phyloP scores from a whole-genome alignment of 2,113 vertebrate genomes.

The Talpa occidentalis region DNA sequence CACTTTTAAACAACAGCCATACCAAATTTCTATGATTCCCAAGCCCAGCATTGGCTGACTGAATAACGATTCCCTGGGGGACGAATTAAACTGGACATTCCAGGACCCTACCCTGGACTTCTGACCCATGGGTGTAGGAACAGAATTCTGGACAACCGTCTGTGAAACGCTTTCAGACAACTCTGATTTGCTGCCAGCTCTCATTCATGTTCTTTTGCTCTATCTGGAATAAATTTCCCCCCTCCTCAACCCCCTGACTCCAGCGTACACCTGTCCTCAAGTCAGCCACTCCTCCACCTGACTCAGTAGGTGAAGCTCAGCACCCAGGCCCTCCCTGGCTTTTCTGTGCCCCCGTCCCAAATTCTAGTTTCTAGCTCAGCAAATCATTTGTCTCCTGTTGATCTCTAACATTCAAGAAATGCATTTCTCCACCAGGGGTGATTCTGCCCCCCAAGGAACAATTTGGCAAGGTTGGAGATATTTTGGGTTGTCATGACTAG shows the following conservation, averaged over 20 bases:
- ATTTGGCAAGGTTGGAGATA: neutral
- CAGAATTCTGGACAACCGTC: neutral
- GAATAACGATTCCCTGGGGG: no score
- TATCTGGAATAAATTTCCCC: neutral
- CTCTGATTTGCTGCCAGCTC: neutral
- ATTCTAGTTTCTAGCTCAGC: neutral
- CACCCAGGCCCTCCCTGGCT: no score
- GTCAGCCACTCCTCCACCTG: neutral
- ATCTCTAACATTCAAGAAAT: neutral
- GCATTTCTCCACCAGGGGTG: neutral
- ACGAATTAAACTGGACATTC: neutral
- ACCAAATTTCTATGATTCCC: neutral
- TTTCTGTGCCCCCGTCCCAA: neutral
- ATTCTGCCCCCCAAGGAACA: neutral
- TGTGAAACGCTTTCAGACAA: no score
- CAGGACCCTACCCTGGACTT: neutral
- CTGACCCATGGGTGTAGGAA: neutral
- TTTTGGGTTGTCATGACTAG: neutral
- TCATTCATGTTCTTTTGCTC: fast-evolving
- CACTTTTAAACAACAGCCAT: neutral
- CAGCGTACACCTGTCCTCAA: neutral
- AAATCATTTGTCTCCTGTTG: neutral
- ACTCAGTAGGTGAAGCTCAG: neutral
- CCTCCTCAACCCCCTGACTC: fast-evolving
- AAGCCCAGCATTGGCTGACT: fast-evolving